Base-by-base conservation (phyloP, 1,140 invertebrate genomes). In the Sitodiplosis mosellana region DNA sequence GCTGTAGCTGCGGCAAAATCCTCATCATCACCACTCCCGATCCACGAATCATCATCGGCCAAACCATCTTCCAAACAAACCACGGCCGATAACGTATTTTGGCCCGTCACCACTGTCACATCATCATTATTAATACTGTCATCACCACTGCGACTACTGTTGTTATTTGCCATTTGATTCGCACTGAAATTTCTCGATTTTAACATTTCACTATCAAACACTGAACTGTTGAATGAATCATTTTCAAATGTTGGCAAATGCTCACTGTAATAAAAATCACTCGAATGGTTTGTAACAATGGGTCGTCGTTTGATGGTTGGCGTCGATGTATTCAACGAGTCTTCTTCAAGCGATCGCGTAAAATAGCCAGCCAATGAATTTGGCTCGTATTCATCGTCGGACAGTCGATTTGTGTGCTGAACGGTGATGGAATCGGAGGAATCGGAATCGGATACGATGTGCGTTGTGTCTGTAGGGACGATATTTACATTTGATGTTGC, bases 41-140 rank as follows among this genome's bases (percentile, higher is more conserved):
- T 82, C 84, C 84, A 87, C 33, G 83, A 87, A 56, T 87, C 84
- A 58, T 87, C 83, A 51, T 87, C 84, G 20, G 84, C 83, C 27
- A 87, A 64, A 45, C 83, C 83, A 59, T 87, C 83, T 60, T 87
- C 83, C 21, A 86, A 70, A 48, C 78, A 81, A n/a, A 80, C 73
- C n/a, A 79, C 71, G 37, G 75, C 74, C 51, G 76, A 76, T 52
- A 77, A 65, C 51, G 75, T 77, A 57, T 77, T 71, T 54, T 67
- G 69, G 54, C 75, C 76, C 40, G 76, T 75, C 52, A 77, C 71
- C 50, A 78, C 74, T 55, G 71, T 72, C 51, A 78, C 74, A 63
- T 68, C 70, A 51, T 64, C 64, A 14, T 19, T 36, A 21, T n/a
- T 21, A 21, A 19, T 41, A 18, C 21, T 15, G 15, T 49, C 48